Base-by-base conservation (phyloP, 2,797 vertebrate species). In the Glyptemys insculpta region DNA sequence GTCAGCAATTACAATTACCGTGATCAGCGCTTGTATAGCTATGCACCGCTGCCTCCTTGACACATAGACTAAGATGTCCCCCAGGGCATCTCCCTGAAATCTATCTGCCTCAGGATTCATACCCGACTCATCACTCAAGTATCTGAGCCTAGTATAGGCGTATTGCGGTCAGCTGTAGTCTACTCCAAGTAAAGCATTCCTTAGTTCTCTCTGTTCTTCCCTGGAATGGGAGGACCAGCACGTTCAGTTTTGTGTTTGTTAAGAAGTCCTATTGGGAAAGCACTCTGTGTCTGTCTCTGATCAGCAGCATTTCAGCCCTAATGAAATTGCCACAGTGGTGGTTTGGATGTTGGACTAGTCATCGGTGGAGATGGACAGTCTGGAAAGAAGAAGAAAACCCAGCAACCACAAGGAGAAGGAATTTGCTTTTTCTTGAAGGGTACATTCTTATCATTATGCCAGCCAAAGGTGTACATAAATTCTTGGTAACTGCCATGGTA, bases 341-440 rank as follows among this genome's bases (percentile, higher is more conserved):
- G 62, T 54, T 54, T 2, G 49, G 50, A 29, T 41, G 37, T 72
- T 72, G 37, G 21, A 23, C 37, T 91, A 76, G 6, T 72, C 89
- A 37, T 41, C 2, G 1, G 54, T 37, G 90, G 83, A 16, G 54
- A 83, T 1, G 37, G n/a, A 57, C 49, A 59, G 2, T 81, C 89
- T 1, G 1, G 23, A 34, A 74, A 81, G 87, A 95, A 54, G 72
- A 93, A 74, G 50, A 88, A 89, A 96, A 83, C 47, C 68, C 90
- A 81, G 68, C 81, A 85, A 27, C 16, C 81, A 57, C 6, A 4
- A 89, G n/a, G 56, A 62, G 72, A 92, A 92, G 91, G 95, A 83
- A 92, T 95, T 94, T 90, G 19, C 76, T 92, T 68, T 50, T 80
- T 96, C 83, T 87, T 86, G 87, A 91, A 85, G 83, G 83, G 74